Evolutionary conservation across 1,140 invertebrate genomes (phyloP).

Genomic region (Cheumatopsyche charites): DNA sequence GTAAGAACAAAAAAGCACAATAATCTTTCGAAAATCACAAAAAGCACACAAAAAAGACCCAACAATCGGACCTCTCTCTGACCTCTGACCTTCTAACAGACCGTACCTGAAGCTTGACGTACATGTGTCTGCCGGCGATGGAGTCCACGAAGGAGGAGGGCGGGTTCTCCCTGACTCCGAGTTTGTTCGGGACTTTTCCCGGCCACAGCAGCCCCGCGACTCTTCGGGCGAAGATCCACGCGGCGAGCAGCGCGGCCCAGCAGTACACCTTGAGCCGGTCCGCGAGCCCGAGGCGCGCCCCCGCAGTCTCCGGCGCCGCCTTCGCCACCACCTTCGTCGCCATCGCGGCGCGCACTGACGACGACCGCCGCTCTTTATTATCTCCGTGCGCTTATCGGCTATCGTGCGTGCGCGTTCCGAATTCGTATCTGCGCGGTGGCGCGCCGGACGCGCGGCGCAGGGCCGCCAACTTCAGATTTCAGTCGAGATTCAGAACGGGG

Average conservation of each 20-base stretch:
- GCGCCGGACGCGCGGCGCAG: not conserved
- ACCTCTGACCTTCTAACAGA: not conserved
- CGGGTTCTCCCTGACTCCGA: not conserved
- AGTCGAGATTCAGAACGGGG: no score
- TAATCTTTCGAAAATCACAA: no score
- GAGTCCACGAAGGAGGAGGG: slow-evolving; percentile 51
- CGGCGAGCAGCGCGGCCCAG: not conserved
- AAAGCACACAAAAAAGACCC: no score
- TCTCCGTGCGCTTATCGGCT: no score
- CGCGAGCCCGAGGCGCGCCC: not conserved
- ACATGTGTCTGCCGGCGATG: slow-evolving; percentile 68
- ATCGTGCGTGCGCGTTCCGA: no score
- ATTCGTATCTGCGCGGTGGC: no score
- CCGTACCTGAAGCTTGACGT: slow-evolving; percentile 69
- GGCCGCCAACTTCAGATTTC: no score
- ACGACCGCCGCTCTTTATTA: no score
- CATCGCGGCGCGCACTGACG: not conserved
- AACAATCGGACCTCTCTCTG: no score
- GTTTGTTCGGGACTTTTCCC: no score
- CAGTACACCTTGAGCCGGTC: not conserved
- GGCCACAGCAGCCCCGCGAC: slow-evolving; percentile 61
- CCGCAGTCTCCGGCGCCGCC: no score
- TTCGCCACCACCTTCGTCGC: not conserved
- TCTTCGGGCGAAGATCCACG: slow-evolving; percentile 60
- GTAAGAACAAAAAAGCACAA: slow-evolving; percentile 10